A percentile compares a stretch with the other conserved stretches of the same genome.
phyloP scores from a whole-genome alignment of 2,113 vertebrate genomes.

The Callopanchax toddi region DNA sequence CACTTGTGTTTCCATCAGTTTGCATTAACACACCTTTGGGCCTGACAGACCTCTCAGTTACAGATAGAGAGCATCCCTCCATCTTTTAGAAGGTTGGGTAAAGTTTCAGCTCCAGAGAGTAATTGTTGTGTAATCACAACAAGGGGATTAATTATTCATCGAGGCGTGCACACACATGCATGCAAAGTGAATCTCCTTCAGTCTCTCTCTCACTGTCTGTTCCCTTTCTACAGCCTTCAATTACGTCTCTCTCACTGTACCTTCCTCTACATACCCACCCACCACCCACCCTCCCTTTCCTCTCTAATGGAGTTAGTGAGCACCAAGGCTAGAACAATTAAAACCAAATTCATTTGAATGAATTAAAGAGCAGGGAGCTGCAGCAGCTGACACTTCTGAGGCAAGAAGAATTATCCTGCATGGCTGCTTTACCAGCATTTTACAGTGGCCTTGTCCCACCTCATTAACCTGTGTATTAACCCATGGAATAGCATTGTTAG shows the following conservation, averaged over 20 bases:
- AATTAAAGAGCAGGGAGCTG: constrained; percentile 66
- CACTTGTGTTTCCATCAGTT: constrained; percentile 41
- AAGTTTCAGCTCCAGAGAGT: constrained; percentile 65
- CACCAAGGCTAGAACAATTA: constrained; percentile 70
- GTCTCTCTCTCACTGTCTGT: constrained; percentile 11
- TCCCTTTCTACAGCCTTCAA: constrained; percentile 15
- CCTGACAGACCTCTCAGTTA: constrained; percentile 29
- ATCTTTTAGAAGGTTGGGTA: constrained; percentile 64
- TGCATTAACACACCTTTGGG: constrained; percentile 55
- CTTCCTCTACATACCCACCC: neutral
- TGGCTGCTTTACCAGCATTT: constrained; percentile 61
- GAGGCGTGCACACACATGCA: constrained; percentile 22
- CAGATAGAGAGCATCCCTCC: constrained; percentile 47
- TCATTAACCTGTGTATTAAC: constrained; percentile 63
- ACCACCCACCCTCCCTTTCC: constrained; percentile 29
- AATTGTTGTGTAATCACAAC: constrained; percentile 74
- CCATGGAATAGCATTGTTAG: constrained; percentile 45
- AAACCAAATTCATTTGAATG: constrained; percentile 72
- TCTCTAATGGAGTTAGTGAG: constrained; percentile 68
- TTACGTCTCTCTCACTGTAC: constrained; percentile 19
- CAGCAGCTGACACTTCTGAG: constrained; percentile 58
- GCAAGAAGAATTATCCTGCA: constrained; percentile 68
- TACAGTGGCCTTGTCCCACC: constrained; percentile 57
- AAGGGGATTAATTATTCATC: constrained; percentile 67
- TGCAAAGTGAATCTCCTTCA: constrained; percentile 16